Base-by-base conservation (phyloP, 2,888 invertebrate species). In the Dynastes hyllus region DNA sequence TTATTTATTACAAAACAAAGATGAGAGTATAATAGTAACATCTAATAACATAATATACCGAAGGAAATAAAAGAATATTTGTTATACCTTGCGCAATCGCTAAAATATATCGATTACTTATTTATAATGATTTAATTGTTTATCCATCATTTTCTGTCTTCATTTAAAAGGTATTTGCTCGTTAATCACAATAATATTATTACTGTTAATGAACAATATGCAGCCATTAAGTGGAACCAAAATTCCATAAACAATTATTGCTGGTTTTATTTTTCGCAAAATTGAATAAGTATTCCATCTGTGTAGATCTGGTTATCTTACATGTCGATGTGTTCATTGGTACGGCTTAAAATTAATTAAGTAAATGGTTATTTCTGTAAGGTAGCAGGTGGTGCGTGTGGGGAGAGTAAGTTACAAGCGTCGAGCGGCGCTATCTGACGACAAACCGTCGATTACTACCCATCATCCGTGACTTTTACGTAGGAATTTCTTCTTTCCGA, bases 1-100 rank as follows among this genome's bases (percentile, higher is more conserved):
- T 37, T 58, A 58, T 73, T 78, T 78, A 78, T 78, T 78, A 63
- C 53, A 71, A 78, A 61, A 70, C 58, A 77, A 77, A 50, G 22
- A 77, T 51, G 63, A 63, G 50, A 78, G 58, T 53, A 76, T 76
- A 76, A 22, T 22, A 58, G 11, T 58, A 58, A 77, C 61, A 58
- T 58, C 32, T 78, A 78, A 71, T 55, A 78, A 76, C 37, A 78
- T 29, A 45, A 71, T 70, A 71, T 69, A 70, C 51, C 69, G 22
- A 58, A 8, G 22, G n/a, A 58, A 58, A 27, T 6, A 78, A 78
- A 70, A 65, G 32, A 50, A 70, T 77, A 77, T 70, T 58, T 71
- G 9, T 22, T 58, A 16, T 9, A 58, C 16, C 22, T 58, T 58
- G 22, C 71, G 50, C 63, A 63, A 78, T 58, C 22, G 40, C 71